phyloP scores from a whole-genome alignment of 2,888 invertebrate species.

The Chironomus tentans region DNA sequence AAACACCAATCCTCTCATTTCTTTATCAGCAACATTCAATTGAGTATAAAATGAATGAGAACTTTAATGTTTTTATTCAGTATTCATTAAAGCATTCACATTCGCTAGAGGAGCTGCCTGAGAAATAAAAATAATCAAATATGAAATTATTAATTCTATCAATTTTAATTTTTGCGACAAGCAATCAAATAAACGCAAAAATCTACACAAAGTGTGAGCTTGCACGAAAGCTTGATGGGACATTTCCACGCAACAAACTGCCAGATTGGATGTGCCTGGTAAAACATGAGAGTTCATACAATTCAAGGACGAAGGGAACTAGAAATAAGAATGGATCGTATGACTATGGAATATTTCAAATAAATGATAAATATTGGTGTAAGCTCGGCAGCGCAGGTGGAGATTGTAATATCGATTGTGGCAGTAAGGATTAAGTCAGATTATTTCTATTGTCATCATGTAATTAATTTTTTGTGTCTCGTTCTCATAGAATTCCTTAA shows the following conservation, averaged over 20 bases:
- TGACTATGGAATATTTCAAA: constrained; percentile 42
- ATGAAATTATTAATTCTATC: neutral
- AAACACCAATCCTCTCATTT: too few species aligned
- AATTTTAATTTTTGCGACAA: neutral
- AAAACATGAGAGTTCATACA: constrained; percentile 45
- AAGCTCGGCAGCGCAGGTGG: constrained; percentile 34
- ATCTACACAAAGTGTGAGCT: constrained; percentile 13
- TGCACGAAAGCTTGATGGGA: neutral
- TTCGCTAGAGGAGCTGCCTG: too few species aligned
- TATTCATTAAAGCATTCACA: too few species aligned
- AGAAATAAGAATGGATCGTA: constrained; percentile 44
- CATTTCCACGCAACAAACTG: neutral
- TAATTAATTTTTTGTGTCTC: neutral
- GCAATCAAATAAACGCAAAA: neutral
- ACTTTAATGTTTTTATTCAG: too few species aligned
- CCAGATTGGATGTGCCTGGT: constrained; percentile 44
- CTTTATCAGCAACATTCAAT: neutral
- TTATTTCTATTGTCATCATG: neutral
- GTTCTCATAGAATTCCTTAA: constrained; percentile 32
- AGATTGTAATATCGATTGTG: constrained; percentile 37
- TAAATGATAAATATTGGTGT: constrained; percentile 41
- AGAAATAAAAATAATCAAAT: too few species aligned
- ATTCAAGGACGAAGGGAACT: constrained; percentile 43
- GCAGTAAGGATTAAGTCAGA: constrained; percentile 22
- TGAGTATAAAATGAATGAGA: neutral